Evolutionary conservation across 2,113 vertebrate genomes (phyloP).

Genomic region (Phyllostomus hastatus): DNA sequence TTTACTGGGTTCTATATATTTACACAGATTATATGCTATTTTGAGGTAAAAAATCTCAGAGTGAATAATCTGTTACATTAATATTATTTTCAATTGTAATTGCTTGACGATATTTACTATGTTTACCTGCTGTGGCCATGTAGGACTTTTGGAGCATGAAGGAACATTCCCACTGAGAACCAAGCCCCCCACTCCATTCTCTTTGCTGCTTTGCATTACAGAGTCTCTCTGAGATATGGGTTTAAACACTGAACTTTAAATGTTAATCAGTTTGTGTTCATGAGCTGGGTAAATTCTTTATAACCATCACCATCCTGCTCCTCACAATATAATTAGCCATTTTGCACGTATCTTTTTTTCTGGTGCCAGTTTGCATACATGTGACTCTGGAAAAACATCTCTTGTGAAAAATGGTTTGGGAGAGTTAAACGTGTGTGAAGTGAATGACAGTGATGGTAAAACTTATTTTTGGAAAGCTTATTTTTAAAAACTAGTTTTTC

Average conservation of each 20-base stretch:
- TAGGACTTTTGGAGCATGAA: not conserved
- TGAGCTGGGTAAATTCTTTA: not conserved
- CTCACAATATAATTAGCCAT: not conserved
- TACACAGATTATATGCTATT: not conserved
- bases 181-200: not conserved
- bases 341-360: not conserved
- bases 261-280: not conserved
- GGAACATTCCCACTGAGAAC: not conserved
- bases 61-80: not conserved
- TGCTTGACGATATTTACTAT: not conserved
- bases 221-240: not conserved
- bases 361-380: not conserved
- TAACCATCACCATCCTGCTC: not conserved
- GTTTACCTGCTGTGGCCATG: not conserved
- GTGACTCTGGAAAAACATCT: not conserved
- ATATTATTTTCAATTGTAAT: not conserved
- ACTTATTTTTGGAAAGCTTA: not conserved
- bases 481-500: not conserved
- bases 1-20: not conserved
- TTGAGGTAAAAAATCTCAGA: not conserved
- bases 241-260: slow-evolving; percentile 5
- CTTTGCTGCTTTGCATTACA: not conserved
- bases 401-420: not conserved
- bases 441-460: not conserved
- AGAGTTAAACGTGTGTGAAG: not conserved